Evolutionary conservation across 1,140 invertebrate genomes (phyloP).

Genomic region (Drosophila lini): DNA sequence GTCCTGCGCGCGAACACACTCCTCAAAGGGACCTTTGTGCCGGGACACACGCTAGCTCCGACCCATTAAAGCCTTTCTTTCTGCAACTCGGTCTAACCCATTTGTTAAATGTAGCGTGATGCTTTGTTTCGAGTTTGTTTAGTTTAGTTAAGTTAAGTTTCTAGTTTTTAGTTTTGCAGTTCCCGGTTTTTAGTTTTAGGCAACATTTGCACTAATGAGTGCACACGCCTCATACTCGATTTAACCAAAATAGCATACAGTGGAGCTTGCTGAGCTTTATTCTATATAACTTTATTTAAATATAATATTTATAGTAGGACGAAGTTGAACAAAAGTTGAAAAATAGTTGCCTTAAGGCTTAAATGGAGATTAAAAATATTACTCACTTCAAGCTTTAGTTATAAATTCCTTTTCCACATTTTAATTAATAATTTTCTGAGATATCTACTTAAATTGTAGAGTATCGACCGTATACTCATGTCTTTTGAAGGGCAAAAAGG

Average conservation of each 20-base stretch:
- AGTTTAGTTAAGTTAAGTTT: constrained; percentile 67
- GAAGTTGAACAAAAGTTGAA: too few relatives aligned
- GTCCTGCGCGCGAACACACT: constrained; percentile 50
- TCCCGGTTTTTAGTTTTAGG: constrained; percentile 50
- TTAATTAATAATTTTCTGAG: not conserved
- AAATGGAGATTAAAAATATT: not conserved
- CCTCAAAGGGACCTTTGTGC: constrained; percentile 65
- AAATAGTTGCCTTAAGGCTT: not conserved
- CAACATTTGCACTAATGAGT: constrained; percentile 76
- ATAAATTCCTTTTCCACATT: too few relatives aligned
- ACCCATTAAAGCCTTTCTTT: constrained; percentile 42
- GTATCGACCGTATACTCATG: not conserved
- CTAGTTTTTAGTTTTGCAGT: constrained; percentile 52
- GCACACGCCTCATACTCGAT: constrained; percentile 47
- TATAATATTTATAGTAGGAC: not conserved
- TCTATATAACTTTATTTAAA: not conserved
- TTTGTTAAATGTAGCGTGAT: constrained; percentile 78
- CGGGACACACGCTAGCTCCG: constrained; percentile 8
- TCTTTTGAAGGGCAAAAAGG: constrained; percentile 12
- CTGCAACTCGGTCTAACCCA: constrained; percentile 53
- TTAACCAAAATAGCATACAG: constrained; percentile 16
- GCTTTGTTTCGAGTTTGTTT: constrained; percentile 71
- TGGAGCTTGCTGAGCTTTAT: not conserved
- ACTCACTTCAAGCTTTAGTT: not conserved
- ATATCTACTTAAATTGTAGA: not conserved